Evolutionary conservation across 2,113 vertebrate species (phyloP).

Genomic region (Oreochromis spilurus): DNA sequence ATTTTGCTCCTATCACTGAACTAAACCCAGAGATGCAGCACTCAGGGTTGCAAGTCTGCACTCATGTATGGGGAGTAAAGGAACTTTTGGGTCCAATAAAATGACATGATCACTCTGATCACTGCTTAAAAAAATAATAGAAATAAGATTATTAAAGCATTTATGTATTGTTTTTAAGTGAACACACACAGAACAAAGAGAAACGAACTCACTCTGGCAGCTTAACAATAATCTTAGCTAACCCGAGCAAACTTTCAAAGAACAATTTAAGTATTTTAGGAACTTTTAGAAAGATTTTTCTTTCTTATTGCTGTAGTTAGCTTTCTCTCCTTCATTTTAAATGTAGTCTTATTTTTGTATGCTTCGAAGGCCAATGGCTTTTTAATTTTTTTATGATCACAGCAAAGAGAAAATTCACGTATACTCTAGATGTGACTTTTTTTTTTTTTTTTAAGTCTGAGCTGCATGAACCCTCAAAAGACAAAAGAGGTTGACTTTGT

Average conservation of each 20-base stretch:
- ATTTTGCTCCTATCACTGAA: neutral
- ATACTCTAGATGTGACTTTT: neutral
- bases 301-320: neutral
- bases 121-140: neutral
- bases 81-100: conserved; percentile 11
- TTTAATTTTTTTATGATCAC: conserved; percentile 23
- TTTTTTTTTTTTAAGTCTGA: conserved; percentile 4
- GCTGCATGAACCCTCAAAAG: conserved; percentile 29
- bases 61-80: neutral
- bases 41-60: neutral
- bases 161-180: neutral
- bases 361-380: neutral
- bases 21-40: neutral
- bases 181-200: neutral
- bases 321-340: conserved; percentile 23
- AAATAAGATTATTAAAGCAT: neutral
- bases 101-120: neutral
- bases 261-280: conserved; percentile 14
- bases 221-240: neutral
- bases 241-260: neutral
- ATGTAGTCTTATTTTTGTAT: conserved; percentile 45
- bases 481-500: conserved; percentile 40
- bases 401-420: neutral
- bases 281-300: conserved; percentile 12
- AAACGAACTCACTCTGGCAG: conserved; percentile 5